Conservation (phyloP, 2,797 vertebrate species). For the Parambassis ranga region DNA sequence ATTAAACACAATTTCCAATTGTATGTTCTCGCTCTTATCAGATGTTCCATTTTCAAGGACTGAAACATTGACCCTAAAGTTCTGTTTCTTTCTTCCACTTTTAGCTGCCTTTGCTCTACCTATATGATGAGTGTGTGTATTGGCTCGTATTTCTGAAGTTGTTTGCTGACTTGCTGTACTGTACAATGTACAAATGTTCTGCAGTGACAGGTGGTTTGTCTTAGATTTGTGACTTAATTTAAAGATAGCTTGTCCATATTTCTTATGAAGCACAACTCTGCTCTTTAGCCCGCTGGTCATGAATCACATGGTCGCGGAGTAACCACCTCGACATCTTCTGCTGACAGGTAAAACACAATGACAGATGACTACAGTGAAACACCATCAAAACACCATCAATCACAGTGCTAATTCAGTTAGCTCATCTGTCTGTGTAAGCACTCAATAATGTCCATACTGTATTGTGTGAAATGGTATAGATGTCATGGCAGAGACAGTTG, state of each 20-base stretch:
- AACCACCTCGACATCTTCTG: constrained; percentile 9
- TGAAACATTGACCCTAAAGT: too few species aligned
- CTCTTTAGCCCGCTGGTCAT: not conserved
- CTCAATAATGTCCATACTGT: too few species aligned
- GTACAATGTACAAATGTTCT: constrained; percentile 9
- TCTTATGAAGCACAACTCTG: not conserved
- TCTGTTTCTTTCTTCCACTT: too few species aligned
- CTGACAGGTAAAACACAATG: constrained; percentile 37
- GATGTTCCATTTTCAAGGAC: too few species aligned
- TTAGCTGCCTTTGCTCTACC: too few species aligned
- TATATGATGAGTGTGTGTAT: not conserved
- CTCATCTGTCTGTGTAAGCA: not conserved
- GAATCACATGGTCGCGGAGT: constrained; percentile 16
- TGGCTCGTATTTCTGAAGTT: not conserved
- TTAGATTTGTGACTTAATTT: constrained; percentile 47
- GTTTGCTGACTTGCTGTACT: not conserved
- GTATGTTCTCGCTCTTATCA: too few species aligned
- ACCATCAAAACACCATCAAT: constrained; percentile 41
- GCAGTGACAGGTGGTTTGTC: constrained; percentile 35
- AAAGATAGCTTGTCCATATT: constrained; percentile 9
- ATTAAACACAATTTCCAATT: too few species aligned
- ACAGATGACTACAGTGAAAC: constrained; percentile 39
- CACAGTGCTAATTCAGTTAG: not conserved
- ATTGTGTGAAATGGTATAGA: not conserved
- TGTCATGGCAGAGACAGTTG: not conserved